Conservation (phyloP, 1,140 invertebrate genomes). For the Drosophila grimshawi region DNA sequence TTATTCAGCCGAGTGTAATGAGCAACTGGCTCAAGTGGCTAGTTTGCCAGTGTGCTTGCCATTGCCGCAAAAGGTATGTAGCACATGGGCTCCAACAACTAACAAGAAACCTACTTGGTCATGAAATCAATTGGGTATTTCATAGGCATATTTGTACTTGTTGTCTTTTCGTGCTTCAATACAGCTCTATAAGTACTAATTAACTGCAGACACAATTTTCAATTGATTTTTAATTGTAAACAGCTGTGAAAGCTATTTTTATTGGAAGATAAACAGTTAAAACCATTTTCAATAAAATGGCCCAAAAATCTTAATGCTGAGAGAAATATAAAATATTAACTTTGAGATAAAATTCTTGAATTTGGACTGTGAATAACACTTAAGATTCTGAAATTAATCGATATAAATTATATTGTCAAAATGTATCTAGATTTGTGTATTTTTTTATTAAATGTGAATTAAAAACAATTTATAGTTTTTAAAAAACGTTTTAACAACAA, state of each 20-base stretch:
- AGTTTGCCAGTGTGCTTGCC: constrained; percentile 18
- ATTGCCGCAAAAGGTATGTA: constrained; percentile 12
- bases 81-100: constrained; percentile 21
- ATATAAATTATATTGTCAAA: too few species aligned
- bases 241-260: constrained; percentile 1
- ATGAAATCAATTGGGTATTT: constrained; percentile 45
- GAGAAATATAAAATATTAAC: not conserved
- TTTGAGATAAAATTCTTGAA: too few species aligned
- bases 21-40: constrained; percentile 76
- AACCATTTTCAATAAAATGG: not conserved
- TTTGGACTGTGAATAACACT: too few species aligned
- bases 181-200: constrained; percentile 32
- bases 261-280: not conserved
- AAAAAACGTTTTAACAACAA: too few species aligned
- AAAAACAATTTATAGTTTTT: too few species aligned
- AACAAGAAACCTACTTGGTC: constrained; percentile 43
- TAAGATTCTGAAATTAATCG: too few species aligned
- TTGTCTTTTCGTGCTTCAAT: constrained; percentile 8
- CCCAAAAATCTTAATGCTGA: not conserved
- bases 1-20: constrained; percentile 79
- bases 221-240: constrained; percentile 61
- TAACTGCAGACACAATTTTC: constrained; percentile 62
- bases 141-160: not conserved
- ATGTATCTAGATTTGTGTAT: too few species aligned
- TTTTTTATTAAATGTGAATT: too few species aligned